Percentiles rank a stretch among this genome's conserved stretches.
These are phyloP conservation scores for Gouania willdenowi DNA, from an alignment of 2,797 vertebrate genomes.

Conservation along the genomic window DNA sequence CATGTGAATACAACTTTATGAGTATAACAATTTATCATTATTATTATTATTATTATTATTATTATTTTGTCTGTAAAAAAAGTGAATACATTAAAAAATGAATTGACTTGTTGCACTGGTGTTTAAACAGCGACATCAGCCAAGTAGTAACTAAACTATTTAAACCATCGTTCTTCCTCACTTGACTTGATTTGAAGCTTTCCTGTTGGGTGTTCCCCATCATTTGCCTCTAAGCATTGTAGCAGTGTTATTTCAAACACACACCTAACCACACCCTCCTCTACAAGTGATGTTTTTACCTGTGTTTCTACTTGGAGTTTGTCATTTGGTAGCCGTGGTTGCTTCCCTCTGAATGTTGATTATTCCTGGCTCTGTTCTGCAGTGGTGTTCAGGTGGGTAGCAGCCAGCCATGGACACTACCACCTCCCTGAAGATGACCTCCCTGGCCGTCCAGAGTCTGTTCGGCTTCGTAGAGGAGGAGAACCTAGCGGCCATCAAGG, in stretches of 20 bases:
- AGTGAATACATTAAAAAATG: too few species aligned
- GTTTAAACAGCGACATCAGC: too few species aligned
- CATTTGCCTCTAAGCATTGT: conserved; percentile 13
- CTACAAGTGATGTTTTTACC: not conserved
- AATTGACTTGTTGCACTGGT: too few species aligned
- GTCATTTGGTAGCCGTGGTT: not conserved
- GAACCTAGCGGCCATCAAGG: conserved; percentile 87
- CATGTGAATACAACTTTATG: too few species aligned
- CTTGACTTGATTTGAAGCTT: too few species aligned
- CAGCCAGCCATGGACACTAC: conserved; percentile 72
- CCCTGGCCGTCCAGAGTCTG: conserved; percentile 86
- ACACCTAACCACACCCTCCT: conserved; percentile 26
- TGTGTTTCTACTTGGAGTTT: conserved; percentile 5
- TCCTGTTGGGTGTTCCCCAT: conserved; percentile 1
- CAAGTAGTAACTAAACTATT: too few species aligned
- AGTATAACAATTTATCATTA: too few species aligned
- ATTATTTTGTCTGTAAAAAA: too few species aligned
- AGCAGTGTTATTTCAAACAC: conserved; percentile 21
- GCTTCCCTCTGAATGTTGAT: not conserved
- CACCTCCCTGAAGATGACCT: conserved; percentile 83
- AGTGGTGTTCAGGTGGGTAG: conserved; percentile 37
- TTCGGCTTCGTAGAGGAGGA: conserved; percentile 93
- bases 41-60: too few species aligned
- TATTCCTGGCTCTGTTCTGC: not conserved
- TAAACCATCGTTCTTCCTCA: too few species aligned